Conservation (phyloP, 2,113 vertebrate genomes). For the Tachuris rubrigastra region DNA sequence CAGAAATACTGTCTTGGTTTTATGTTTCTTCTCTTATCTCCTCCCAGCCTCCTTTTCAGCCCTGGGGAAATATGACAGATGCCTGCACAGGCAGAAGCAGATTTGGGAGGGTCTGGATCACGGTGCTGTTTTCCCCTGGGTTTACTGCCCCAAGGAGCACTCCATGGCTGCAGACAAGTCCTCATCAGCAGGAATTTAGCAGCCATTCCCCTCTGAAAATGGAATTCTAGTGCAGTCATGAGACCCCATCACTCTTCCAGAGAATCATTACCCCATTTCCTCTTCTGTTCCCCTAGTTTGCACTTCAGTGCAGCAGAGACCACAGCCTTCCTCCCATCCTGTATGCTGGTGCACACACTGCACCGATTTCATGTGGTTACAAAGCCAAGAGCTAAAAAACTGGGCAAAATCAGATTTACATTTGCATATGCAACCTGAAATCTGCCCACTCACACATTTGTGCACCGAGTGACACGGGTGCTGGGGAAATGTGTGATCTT, state of each 20-base stretch:
- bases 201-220: background rate
- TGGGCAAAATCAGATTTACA: slow-evolving; percentile 29
- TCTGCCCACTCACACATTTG: background rate
- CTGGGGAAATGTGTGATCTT: background rate
- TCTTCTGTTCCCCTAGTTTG: slow-evolving; percentile 18
- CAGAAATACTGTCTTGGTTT: background rate
- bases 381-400: background rate
- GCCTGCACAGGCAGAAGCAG: background rate
- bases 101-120: background rate
- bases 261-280: background rate
- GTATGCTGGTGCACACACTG: background rate
- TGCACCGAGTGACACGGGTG: background rate
- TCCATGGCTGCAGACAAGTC: background rate
- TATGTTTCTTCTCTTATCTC: background rate
- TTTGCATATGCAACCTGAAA: background rate
- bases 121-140: background rate
- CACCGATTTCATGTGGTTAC: background rate
- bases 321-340: background rate
- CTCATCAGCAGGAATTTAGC: background rate
- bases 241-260: background rate
- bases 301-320: background rate
- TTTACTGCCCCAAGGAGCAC: background rate
- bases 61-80: background rate
- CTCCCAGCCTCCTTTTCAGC: background rate
- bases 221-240: background rate